Evolutionary conservation across 2,888 invertebrate species (phyloP).

Genomic region (Drosophila demipolita): DNA sequence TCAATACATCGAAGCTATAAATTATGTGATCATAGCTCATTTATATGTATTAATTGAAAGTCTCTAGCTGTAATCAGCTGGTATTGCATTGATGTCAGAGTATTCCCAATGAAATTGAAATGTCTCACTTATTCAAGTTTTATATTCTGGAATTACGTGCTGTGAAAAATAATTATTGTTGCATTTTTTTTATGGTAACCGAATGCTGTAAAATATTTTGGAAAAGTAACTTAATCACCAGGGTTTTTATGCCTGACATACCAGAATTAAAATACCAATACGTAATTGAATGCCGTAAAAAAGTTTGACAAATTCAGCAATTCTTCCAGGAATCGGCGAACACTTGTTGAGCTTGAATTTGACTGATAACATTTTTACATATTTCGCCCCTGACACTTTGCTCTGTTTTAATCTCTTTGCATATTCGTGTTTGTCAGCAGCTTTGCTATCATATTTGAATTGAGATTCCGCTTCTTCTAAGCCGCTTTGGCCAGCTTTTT

Average conservation of each 20-base stretch:
- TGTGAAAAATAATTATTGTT: not conserved
- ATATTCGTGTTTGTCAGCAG: not conserved
- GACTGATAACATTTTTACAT: not conserved
- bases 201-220: not conserved
- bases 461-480: conserved; percentile 26
- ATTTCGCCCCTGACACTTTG: not conserved
- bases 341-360: not conserved
- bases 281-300: not conserved
- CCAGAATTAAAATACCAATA: not conserved
- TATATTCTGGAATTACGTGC: not conserved
- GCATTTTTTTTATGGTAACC: not conserved
- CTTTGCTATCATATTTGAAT: conserved; percentile 8
- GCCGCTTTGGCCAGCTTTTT: conserved; percentile 5
- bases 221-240: not conserved
- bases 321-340: not conserved
- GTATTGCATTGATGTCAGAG: not conserved
- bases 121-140: not conserved
- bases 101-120: not conserved
- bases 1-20: no score
- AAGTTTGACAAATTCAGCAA: not conserved
- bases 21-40: no score
- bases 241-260: not conserved
- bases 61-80: not conserved
- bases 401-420: not conserved
- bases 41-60: no score